A percentile compares a stretch with the other conserved stretches of the same genome.
Evolutionary conservation across 2,888 invertebrate species (phyloP).

Genomic region (Ariolimax columbianus): DNA sequence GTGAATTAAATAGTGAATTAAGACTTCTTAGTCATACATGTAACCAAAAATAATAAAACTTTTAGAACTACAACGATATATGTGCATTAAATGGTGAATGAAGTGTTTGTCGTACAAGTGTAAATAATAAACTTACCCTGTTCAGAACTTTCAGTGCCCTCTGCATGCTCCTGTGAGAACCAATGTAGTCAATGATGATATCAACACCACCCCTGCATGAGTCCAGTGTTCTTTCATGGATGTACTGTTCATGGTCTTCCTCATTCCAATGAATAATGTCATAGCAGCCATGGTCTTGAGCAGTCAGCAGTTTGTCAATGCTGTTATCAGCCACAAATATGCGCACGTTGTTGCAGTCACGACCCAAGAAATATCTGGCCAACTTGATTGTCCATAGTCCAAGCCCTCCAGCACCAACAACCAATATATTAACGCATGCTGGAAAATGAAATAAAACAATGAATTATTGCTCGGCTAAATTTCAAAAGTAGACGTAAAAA

Average conservation of each 20-base stretch:
- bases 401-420: slow-evolving; percentile 95
- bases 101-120: too few species aligned
- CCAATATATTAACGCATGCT: slow-evolving; percentile 88
- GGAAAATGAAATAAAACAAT: slow-evolving; percentile 48
- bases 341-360: slow-evolving; percentile 80
- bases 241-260: slow-evolving; percentile 90
- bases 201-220: slow-evolving; percentile 92
- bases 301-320: slow-evolving; percentile 75
- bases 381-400: slow-evolving; percentile 95
- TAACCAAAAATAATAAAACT: too few species aligned
- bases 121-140: slow-evolving; percentile 81
- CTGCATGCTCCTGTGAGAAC: slow-evolving; percentile 92
- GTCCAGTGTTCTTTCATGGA: slow-evolving; percentile 94
- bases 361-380: slow-evolving; percentile 89
- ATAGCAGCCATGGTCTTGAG: slow-evolving; percentile 75
- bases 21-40: too few species aligned
- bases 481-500: too few species aligned
- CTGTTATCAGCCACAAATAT: slow-evolving; percentile 92
- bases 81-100: too few species aligned
- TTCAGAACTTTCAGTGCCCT: slow-evolving; percentile 93
- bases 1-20: too few species aligned
- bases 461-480: not conserved
- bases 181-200: slow-evolving; percentile 95
- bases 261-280: slow-evolving; percentile 97
- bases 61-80: too few species aligned